A percentile compares a stretch with the other conserved stretches of the same genome.
These are phyloP conservation scores for Idaea straminata DNA, from an alignment of 2,888 invertebrate species.

Conservation along the genomic window DNA sequence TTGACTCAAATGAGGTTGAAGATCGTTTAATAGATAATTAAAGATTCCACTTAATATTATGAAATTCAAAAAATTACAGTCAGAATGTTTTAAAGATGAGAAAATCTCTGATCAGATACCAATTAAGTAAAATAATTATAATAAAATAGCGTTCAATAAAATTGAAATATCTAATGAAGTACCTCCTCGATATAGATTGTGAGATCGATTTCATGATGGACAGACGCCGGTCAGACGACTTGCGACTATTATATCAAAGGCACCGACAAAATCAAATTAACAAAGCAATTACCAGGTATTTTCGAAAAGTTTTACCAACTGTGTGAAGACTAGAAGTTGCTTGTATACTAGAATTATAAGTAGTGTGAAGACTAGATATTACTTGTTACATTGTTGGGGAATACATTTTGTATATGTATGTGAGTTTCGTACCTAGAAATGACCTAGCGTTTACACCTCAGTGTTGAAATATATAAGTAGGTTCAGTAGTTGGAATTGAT, in stretches of 20 bases:
- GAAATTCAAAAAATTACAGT: not conserved
- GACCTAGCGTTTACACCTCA: not conserved
- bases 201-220: conserved; percentile 55
- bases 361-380: conserved; percentile 8
- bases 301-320: conserved; percentile 52
- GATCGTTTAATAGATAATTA: not conserved
- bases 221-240: conserved; percentile 61
- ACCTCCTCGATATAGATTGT: conserved; percentile 56
- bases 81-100: not conserved
- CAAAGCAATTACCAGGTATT: conserved; percentile 72
- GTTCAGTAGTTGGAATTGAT: no score
- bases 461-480: not conserved
- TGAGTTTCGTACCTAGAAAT: not conserved
- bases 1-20: not conserved
- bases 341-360: conserved; percentile 27
- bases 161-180: conserved; percentile 63
- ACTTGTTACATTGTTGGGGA: not conserved
- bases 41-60: not conserved
- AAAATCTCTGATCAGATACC: not conserved
- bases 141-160: conserved; percentile 57
- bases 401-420: not conserved
- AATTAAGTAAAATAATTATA: conserved; percentile 27
- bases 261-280: conserved; percentile 70
- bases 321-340: not conserved
- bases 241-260: conserved; percentile 61